Base-by-base conservation (phyloP, 2,113 vertebrate species). In the Phocoena sinus region DNA sequence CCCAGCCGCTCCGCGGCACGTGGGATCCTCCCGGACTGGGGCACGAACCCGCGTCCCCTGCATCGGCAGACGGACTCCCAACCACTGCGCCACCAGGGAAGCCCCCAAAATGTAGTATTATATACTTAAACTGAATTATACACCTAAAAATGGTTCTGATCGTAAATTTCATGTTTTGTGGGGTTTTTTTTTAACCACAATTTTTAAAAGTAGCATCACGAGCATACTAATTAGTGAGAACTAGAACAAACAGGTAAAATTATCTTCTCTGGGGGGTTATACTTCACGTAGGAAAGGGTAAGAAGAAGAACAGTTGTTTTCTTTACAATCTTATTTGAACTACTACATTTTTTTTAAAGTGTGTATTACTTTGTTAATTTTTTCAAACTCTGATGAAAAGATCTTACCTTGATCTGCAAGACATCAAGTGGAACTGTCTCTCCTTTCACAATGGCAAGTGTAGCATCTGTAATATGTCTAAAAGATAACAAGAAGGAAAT, bases 371-470 rank as follows among this genome's bases (percentile, higher is more conserved):
- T 79, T 68, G 21, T 56, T n/a, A 62, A 76, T 20, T 67, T 89
- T 89, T 79, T 17, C 53, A 44, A 85, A 60, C 63, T 31, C 93
- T 33, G 14, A 73, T 87, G 31, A 73, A 97, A 98, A 85, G 62
- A 77, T 50, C 76, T 90, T 97, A 99, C 99, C 99, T 99, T 99
- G 98, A 99, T 99, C 98, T 99, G 99, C 13, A 99, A 98, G 44
- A 99, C 99, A 97, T 99, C 99, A 92, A 99, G 98, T 38, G 99
- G 99, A 90, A 99, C 98, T 0, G 99, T 99, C 91, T 99, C 99
- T 90, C 99, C 99, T 97, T 99, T 99, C 96, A 99, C 98, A 94
- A 99, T 99, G 71, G 99, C 99, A 94, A 99, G 98, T 0, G 99
- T 99, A 77, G 99, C 99, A 82, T 99, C 99, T 60, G 99, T 99